Base-by-base conservation (phyloP, 2,888 invertebrate species). In the Lasioglossum figueresi region DNA sequence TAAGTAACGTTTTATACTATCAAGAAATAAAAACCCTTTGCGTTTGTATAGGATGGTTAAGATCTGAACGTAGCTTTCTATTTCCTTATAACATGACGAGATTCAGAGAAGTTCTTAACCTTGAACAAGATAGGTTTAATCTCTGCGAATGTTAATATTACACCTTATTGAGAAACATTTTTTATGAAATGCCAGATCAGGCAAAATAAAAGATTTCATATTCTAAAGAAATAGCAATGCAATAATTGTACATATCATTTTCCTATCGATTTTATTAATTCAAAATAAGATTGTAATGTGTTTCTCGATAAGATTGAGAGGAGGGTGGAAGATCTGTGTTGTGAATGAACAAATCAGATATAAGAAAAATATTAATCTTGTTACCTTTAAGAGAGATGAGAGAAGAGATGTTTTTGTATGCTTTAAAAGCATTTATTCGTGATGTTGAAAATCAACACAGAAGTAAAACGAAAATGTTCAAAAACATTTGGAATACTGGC, bases 311-410 rank as follows among this genome's bases (percentile, higher is more conserved):
- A 78, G 80, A 75, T 84, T 77, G 56, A 70, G 34, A 70, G 34
- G 56, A 34, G 31, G 27, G 6, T 71, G 70, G 37, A 34, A 52
- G 23, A 63, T 70, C n/a, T 43, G 73, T 68, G 79, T 85, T 85
- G 85, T 81, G 85, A 86, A 81, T 19, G 45, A 83, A 76, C 76
- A 40, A 75, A 68, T 84, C 80, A 81, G 76, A 63, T 70, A 76
- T 76, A 68, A 68, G 45, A 40, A 72, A 73, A 23, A 76, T 78
- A 37, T 79, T 76, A 81, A 59, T 71, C 63, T 79, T 81, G 76
- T 85, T 80, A 75, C 73, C 27, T 66, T 63, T 63, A 77, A 84
- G 63, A 71, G 27, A 43, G 0, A 70, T 23, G 6, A 63, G 63
- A 31, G n/a, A 27, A 72, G n/a, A 31, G 23, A 70, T 70, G 70